Evolutionary conservation across 1,140 invertebrate genomes (phyloP).

Genomic region (Cydia strobilella): DNA sequence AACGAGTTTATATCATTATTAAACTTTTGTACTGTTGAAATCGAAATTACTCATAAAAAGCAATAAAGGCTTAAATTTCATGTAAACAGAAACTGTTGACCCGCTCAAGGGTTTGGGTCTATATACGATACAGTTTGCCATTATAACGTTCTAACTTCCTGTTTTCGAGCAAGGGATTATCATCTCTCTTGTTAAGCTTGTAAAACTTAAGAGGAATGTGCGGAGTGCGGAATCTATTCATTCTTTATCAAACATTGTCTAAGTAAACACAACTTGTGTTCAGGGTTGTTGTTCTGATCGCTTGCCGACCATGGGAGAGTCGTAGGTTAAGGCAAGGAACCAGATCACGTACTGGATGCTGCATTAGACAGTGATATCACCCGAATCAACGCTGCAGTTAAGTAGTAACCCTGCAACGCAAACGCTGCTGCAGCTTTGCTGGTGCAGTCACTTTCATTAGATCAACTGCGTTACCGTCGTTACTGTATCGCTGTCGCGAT

Average conservation of each 20-base stretch:
- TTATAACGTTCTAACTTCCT: background rate
- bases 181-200: background rate
- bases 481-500: too few relatives aligned
- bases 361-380: too few relatives aligned
- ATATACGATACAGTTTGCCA: background rate
- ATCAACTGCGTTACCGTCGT: too few relatives aligned
- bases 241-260: slow-evolving; percentile 10
- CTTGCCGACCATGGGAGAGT: background rate
- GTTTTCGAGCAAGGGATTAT: background rate
- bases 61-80: slow-evolving; percentile 13
- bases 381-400: too few relatives aligned
- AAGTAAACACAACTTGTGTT: slow-evolving; percentile 7
- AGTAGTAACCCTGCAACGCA: too few relatives aligned
- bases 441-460: too few relatives aligned
- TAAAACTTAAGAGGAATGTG: background rate
- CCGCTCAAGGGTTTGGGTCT: slow-evolving; percentile 25
- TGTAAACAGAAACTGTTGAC: slow-evolving; percentile 18
- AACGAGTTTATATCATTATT: background rate
- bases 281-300: background rate
- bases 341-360: too few relatives aligned
- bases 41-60: slow-evolving; percentile 10
- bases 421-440: too few relatives aligned
- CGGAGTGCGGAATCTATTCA: background rate
- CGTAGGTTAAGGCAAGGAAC: too few relatives aligned
- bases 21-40: background rate